Evolutionary conservation across 2,888 invertebrate genomes (phyloP).

Genomic region (Drosophila trichaetosa): DNA sequence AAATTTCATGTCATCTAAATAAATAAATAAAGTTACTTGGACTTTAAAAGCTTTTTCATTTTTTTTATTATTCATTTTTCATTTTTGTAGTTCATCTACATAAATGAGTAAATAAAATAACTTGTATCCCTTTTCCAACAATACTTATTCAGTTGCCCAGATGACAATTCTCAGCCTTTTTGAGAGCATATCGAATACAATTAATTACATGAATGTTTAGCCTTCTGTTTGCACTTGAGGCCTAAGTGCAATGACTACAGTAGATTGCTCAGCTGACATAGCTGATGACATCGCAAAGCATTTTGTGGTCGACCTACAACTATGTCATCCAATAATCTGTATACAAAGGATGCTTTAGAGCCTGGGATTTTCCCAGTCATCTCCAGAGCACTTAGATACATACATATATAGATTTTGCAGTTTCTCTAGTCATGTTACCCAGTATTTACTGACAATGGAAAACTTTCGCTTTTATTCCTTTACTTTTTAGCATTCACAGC

Average conservation of each 20-base stretch:
- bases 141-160: neutral
- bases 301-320: constrained; percentile 8
- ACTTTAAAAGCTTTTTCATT: neutral
- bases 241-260: constrained; percentile 14
- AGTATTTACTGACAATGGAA: constrained; percentile 61
- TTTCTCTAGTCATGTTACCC: constrained; percentile 51
- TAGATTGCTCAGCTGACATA: constrained; percentile 16
- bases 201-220: constrained; percentile 18
- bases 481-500: constrained; percentile 32
- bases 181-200: constrained; percentile 1
- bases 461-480: constrained; percentile 44
- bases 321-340: constrained; percentile 29
- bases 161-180: neutral
- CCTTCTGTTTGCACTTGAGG: constrained; percentile 4
- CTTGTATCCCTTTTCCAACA: neutral
- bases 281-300: constrained; percentile 28
- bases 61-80: neutral
- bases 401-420: neutral
- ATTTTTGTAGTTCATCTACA: neutral
- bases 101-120: neutral
- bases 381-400: neutral
- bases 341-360: constrained; percentile 14
- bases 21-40: neutral
- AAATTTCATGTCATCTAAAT: neutral
- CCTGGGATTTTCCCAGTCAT: constrained; percentile 30